Evolutionary conservation across 2,113 vertebrate species (phyloP).

Genomic region (Paratilapia polleni): DNA sequence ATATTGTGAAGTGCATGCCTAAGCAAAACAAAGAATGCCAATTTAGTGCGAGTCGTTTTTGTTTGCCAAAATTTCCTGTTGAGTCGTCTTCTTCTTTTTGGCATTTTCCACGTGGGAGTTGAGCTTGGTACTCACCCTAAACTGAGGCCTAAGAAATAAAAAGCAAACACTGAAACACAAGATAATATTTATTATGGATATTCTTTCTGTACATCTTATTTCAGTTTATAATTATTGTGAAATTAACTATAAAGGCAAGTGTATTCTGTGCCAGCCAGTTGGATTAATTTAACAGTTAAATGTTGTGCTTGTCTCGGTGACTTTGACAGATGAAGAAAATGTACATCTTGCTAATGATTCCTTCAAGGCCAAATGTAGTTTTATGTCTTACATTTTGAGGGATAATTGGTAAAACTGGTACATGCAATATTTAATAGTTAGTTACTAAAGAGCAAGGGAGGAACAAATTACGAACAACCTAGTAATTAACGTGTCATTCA

Average conservation of each 20-base stretch:
- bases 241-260: slow-evolving; percentile 42
- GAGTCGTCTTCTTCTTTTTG: not conserved
- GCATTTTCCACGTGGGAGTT: not conserved
- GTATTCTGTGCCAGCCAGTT: slow-evolving; percentile 23
- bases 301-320: slow-evolving; percentile 26
- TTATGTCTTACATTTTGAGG: not conserved
- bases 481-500: not conserved
- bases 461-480: not conserved
- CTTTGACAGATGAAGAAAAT: slow-evolving; percentile 13
- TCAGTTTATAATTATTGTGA: not conserved
- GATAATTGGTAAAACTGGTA: not conserved
- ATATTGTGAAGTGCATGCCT: not conserved
- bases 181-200: not conserved
- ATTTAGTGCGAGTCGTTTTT: not conserved
- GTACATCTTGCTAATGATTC: not conserved
- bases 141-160: not conserved
- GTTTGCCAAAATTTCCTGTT: not conserved
- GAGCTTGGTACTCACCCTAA: not conserved
- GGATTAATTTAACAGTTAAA: slow-evolving; percentile 43
- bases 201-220: not conserved
- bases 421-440: not conserved
- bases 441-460: not conserved
- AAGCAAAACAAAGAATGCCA: not conserved
- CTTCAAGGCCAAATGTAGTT: not conserved
- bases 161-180: not conserved